phyloP scores from a whole-genome alignment of 1,140 invertebrate species.

The Ridgeia piscesae region DNA sequence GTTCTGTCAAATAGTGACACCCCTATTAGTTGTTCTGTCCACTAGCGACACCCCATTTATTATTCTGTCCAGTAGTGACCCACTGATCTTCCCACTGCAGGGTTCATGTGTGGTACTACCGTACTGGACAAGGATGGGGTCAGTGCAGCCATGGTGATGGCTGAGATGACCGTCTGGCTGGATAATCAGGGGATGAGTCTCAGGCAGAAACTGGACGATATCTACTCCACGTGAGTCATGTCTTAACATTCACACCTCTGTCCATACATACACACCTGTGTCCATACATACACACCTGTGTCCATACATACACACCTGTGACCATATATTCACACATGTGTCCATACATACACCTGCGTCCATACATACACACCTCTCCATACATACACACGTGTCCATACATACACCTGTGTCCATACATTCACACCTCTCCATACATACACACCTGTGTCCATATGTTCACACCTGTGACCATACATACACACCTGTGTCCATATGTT shows the following conservation, averaged over 20 bases:
- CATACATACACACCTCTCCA: not conserved
- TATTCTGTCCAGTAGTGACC: too few relatives aligned
- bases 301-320: not conserved
- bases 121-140: constrained; percentile 96
- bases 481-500: too few relatives aligned
- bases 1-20: too few relatives aligned
- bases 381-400: not conserved
- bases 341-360: not conserved
- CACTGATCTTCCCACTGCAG: constrained; percentile 53
- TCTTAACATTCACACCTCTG: not conserved
- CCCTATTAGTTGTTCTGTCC: too few relatives aligned
- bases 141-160: constrained; percentile 76
- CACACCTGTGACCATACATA: not conserved
- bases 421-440: not conserved
- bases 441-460: too few relatives aligned
- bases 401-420: too few relatives aligned
- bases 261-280: not conserved
- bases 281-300: not conserved
- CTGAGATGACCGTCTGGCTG: constrained; percentile 79
- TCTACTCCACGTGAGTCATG: constrained; percentile 71
- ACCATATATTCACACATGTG: not conserved
- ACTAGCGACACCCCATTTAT: too few relatives aligned
- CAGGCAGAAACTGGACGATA: constrained; percentile 73
- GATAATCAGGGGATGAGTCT: constrained; percentile 67
- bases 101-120: constrained; percentile 86